These are phyloP conservation scores for Vanacampus margaritifer DNA, from an alignment of 2,113 vertebrate genomes.

Conservation along the genomic window DNA sequence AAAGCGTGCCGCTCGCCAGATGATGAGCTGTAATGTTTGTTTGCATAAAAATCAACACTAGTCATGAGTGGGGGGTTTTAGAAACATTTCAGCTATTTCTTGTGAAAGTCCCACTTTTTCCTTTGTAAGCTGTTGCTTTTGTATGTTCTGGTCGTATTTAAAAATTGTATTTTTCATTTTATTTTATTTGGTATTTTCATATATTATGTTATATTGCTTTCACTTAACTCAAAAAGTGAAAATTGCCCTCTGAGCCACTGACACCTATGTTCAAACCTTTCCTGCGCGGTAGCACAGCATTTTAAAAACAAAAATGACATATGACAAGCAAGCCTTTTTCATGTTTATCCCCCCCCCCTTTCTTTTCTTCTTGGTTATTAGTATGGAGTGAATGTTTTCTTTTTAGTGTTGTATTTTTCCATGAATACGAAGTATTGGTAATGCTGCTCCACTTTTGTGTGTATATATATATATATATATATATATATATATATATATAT, in stretches of 20 bases:
- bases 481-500: no score
- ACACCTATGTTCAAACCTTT: slow-evolving; percentile 5
- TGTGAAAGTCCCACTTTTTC: no score
- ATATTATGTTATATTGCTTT: no score
- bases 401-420: slow-evolving; percentile 31
- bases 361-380: slow-evolving; percentile 18
- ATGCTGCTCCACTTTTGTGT: slow-evolving; percentile 22
- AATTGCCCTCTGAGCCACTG: neutral
- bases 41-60: no score
- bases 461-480: no score
- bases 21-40: no score
- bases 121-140: no score
- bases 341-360: neutral
- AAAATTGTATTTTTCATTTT: neutral
- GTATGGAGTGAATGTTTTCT: slow-evolving; percentile 25
- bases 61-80: no score
- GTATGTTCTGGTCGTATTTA: neutral
- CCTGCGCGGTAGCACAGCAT: neutral
- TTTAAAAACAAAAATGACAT: slow-evolving; percentile 25
- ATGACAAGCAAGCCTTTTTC: slow-evolving; percentile 4
- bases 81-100: no score
- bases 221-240: neutral
- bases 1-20: no score
- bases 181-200: no score
- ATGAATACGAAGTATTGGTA: slow-evolving; percentile 41